phyloP scores from a whole-genome alignment of 1,140 invertebrate species.

The Leucophenga varia region DNA sequence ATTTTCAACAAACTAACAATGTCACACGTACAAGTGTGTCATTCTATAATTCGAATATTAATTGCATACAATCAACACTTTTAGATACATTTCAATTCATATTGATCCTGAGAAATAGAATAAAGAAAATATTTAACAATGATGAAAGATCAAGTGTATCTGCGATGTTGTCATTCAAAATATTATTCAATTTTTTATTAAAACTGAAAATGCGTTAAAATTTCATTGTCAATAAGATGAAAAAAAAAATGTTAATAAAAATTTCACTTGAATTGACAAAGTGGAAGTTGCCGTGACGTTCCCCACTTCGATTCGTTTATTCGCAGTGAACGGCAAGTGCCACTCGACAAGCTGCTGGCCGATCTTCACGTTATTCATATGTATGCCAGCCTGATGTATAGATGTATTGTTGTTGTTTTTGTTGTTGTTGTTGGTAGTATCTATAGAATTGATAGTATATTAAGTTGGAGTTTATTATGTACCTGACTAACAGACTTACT shows the following conservation, averaged over 20 bases:
- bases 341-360: conserved; percentile 54
- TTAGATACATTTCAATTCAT: no score
- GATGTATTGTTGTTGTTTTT: conserved; percentile 7
- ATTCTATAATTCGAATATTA: no score
- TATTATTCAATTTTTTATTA: no score
- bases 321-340: conserved; percentile 52
- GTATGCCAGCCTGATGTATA: no score
- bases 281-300: conserved; percentile 51
- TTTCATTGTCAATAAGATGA: conserved; percentile 12
- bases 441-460: conserved; percentile 24
- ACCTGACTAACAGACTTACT: conserved; percentile 23
- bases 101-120: no score
- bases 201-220: not conserved
- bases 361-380: conserved; percentile 43
- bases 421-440: conserved; percentile 4
- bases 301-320: no score
- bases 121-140: no score
- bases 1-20: conserved; percentile 40
- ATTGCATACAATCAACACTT: conserved; percentile 8
- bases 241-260: conserved; percentile 41
- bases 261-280: conserved; percentile 55
- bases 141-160: conserved; percentile 8
- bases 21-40: no score
- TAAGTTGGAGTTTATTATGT: conserved; percentile 40
- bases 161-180: conserved; percentile 29